phyloP scores from a whole-genome alignment of 2,797 vertebrate species.

The Rhinatrema bivittatum region DNA sequence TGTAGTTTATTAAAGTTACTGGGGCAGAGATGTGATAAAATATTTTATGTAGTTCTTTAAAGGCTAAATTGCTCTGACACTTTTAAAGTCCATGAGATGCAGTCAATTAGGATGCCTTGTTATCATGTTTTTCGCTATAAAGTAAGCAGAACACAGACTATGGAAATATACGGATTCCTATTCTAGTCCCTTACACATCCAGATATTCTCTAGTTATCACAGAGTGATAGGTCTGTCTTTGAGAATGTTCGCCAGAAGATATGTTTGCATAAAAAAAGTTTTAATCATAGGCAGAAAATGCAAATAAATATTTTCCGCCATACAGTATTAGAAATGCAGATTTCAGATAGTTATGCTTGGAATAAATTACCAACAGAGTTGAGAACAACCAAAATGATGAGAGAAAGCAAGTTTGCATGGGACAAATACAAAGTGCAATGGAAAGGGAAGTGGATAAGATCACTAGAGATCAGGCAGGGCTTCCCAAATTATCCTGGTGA shows the following conservation, averaged over 20 bases:
- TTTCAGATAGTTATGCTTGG: no score
- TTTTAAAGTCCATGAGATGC: constrained; percentile 63
- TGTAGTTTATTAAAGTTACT: constrained; percentile 89
- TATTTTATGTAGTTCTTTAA: constrained; percentile 82
- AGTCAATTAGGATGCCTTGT: constrained; percentile 78
- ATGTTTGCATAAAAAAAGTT: not conserved
- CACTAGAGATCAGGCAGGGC: no score
- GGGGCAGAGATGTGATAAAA: constrained; percentile 77
- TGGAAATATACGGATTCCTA: constrained; percentile 11
- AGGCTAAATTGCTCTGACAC: constrained; percentile 56
- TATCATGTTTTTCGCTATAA: constrained; percentile 61
- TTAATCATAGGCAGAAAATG: not conserved
- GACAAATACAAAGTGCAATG: no score
- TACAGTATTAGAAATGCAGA: no score
- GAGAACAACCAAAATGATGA: no score
- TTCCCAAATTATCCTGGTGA: no score
- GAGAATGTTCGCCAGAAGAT: not conserved
- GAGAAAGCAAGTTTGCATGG: no score
- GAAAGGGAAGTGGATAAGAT: no score
- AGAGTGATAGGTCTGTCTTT: accelerated
- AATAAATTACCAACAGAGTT: no score
- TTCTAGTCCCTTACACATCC: not conserved
- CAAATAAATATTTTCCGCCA: no score
- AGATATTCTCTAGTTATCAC: not conserved
- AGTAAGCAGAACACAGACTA: constrained; percentile 33